Conservation (phyloP, 23 tunicate genomes). For the Trididemnum miniatum region DNA sequence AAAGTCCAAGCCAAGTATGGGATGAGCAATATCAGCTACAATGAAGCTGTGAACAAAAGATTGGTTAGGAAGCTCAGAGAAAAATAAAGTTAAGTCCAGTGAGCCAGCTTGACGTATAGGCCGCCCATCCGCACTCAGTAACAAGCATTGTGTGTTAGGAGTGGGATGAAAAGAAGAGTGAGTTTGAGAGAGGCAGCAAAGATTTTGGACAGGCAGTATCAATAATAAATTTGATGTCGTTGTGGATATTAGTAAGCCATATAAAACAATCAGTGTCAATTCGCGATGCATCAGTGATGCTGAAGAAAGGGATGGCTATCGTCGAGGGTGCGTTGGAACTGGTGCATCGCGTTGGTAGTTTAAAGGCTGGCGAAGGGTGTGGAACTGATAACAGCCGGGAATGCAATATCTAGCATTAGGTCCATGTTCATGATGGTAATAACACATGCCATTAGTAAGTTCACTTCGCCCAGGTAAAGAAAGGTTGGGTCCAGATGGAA, state of each 20-base stretch:
- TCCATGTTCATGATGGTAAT: not conserved
- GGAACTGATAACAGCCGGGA: not conserved
- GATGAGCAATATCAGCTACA: not conserved
- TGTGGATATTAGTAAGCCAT: not conserved
- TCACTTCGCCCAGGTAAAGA: not conserved
- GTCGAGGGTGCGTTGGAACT: not conserved
- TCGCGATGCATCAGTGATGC: constrained; percentile 12
- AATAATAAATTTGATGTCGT: constrained; percentile 1
- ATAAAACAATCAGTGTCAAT: not conserved
- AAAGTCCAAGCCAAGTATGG: constrained; percentile 24
- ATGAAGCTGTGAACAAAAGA: not conserved
- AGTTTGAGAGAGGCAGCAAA: not conserved
- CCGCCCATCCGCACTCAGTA: constrained; percentile 7
- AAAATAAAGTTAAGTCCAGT: not conserved
- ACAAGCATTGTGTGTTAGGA: not conserved
- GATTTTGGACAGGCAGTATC: constrained; percentile 18
- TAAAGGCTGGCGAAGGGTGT: not conserved
- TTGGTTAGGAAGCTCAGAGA: not conserved
- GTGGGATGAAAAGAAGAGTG: not conserved
- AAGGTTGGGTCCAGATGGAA: constrained; percentile 3
- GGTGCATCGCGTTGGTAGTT: constrained; percentile 22
- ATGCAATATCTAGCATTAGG: constrained; percentile 10
- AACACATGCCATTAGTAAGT: not conserved
- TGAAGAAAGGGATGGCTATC: not conserved
- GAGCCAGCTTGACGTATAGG: not conserved